Percentiles rank a stretch among this genome's conserved stretches.
Evolutionary conservation across 1,140 invertebrate species (phyloP).

Genomic region (Heliconius himera): DNA sequence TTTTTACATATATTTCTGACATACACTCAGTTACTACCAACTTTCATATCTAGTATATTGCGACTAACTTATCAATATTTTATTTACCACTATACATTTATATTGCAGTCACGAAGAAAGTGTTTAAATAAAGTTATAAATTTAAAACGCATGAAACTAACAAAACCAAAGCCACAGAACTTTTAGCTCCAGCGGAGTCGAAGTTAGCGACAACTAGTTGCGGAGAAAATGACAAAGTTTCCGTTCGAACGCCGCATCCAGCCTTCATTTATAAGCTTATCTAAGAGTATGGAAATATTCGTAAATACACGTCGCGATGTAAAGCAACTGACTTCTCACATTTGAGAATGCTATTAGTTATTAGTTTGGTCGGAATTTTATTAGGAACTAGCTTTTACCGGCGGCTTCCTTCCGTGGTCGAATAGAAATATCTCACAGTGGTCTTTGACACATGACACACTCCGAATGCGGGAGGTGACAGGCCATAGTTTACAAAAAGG

Average conservation of each 20-base stretch:
- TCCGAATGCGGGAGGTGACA: no score
- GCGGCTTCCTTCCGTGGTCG: no score
- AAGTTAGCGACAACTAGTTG: constrained; percentile 23
- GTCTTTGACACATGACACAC: no score
- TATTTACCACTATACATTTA: not conserved
- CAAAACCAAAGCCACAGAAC: constrained; percentile 22
- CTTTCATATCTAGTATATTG: not conserved
- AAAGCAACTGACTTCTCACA: not conserved
- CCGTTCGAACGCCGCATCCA: not conserved
- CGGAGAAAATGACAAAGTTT: constrained; percentile 26
- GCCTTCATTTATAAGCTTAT: not conserved
- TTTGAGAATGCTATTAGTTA: not conserved
- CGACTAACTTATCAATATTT: not conserved
- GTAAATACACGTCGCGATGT: not conserved
- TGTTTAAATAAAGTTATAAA: constrained; percentile 21
- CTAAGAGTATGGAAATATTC: not conserved
- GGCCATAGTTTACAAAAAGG: no score
- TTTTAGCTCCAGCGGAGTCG: not conserved
- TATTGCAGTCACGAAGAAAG: not conserved
- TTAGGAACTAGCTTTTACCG: no score
- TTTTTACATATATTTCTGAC: no score
- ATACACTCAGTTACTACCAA: no score
- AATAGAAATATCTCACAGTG: no score
- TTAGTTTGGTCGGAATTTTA: not conserved
- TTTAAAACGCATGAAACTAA: constrained; percentile 19